Percentiles rank a stretch among this genome's conserved stretches.
Conservation (phyloP, 2,113 vertebrate species). For the Tachysurus fulvidraco region DNA sequence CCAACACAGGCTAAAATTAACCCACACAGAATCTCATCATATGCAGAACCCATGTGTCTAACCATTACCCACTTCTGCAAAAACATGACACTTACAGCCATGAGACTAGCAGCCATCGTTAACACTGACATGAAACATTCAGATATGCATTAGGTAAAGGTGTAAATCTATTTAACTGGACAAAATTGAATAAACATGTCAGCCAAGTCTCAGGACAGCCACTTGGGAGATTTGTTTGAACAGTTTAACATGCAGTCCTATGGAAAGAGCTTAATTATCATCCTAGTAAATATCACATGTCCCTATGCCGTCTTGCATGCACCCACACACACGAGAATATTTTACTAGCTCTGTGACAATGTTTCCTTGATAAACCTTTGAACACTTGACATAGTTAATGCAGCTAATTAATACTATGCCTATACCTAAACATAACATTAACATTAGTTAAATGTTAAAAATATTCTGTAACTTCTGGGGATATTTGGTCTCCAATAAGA, state of each 20-base stretch:
- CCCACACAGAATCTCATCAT: conserved; percentile 22
- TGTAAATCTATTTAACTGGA: neutral
- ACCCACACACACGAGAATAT: neutral
- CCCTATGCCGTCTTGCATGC: neutral
- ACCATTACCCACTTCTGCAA: conserved; percentile 27
- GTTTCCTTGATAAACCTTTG: neutral
- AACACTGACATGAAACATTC: neutral
- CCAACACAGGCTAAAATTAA: conserved; percentile 45
- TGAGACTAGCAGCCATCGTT: neutral
- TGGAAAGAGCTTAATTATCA: conserved; percentile 49
- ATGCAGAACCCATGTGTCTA: conserved; percentile 30
- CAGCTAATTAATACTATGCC: neutral
- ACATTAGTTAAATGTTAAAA: neutral
- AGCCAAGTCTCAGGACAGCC: neutral
- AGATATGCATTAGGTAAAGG: neutral
- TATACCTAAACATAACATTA: neutral
- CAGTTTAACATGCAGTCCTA: conserved; percentile 31
- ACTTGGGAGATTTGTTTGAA: neutral
- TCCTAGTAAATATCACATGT: conserved; percentile 20
- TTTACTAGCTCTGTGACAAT: neutral
- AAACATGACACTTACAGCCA: conserved; percentile 21
- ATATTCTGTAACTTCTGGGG: neutral
- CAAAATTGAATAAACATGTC: neutral
- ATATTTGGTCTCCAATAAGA: neutral
- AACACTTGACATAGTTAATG: neutral